These are phyloP conservation scores for Alcis repandata DNA, from an alignment of 2,888 invertebrate genomes.

Conservation along the genomic window DNA sequence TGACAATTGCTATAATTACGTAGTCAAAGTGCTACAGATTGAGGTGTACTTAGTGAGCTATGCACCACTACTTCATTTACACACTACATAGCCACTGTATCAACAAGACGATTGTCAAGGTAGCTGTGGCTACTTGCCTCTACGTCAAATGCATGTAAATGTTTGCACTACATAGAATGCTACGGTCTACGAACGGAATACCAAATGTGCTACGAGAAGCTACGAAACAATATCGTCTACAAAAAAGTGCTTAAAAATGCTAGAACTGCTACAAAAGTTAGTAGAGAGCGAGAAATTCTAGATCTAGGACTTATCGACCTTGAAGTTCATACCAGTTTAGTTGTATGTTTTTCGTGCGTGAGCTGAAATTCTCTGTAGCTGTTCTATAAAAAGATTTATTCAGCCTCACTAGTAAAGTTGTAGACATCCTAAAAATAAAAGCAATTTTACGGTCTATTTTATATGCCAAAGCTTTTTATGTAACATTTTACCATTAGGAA, in stretches of 20 bases:
- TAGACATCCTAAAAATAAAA: not conserved
- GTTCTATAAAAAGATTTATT: conserved; percentile 8
- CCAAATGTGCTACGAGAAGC: conserved; percentile 5
- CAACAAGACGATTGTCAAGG: conserved; percentile 10
- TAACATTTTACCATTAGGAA: not conserved
- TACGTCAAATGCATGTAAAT: conserved; percentile 10
- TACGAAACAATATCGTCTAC: conserved; percentile 4
- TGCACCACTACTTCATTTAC: not conserved
- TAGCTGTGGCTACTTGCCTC: conserved; percentile 8
- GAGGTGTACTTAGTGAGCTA: conserved; percentile 3
- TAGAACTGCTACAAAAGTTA: not conserved
- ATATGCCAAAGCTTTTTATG: conserved; percentile 4
- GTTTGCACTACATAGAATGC: conserved; percentile 13
- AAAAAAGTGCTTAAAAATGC: not conserved
- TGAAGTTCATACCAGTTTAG: conserved; percentile 4
- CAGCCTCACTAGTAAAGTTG: not conserved
- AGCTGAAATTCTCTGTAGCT: conserved; percentile 5
- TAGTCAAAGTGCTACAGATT: conserved; percentile 33
- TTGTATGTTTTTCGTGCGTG: not conserved
- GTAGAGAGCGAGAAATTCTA: not conserved
- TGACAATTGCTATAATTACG: conserved; percentile 23
- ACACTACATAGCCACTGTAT: not conserved
- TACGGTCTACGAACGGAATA: conserved; percentile 13
- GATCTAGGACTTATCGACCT: conserved; percentile 5
- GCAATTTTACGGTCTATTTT: conserved; percentile 7